Percentiles rank a stretch among this genome's conserved stretches.
Evolutionary conservation across 1,140 invertebrate genomes (phyloP).

Genomic region (Apis laboriosa): DNA sequence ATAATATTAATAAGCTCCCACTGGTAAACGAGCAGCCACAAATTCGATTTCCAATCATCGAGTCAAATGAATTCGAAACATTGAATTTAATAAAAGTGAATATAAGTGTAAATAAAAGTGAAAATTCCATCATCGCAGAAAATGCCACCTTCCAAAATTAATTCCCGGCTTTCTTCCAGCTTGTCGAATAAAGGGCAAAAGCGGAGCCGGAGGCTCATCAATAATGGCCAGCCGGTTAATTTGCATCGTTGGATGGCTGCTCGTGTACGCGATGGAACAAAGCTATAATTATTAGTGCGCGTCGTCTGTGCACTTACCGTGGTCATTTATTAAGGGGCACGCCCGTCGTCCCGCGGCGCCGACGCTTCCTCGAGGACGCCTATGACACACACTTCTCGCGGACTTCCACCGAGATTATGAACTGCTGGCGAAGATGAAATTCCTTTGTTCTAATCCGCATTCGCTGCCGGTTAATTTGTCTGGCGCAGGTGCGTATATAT

Average conservation of each 20-base stretch:
- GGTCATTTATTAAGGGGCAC: conserved; percentile 75
- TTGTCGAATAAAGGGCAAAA: conserved; percentile 27
- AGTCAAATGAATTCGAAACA: no score
- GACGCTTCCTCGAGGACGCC: conserved; percentile 37
- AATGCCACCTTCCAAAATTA: conserved; percentile 2
- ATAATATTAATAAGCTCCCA: no score
- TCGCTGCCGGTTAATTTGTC: conserved; percentile 74
- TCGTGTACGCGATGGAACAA: conserved; percentile 66
- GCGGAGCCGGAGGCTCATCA: conserved; percentile 16
- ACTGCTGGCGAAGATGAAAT: conserved; percentile 72
- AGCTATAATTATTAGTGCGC: conserved; percentile 80
- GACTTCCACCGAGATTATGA: conserved; percentile 66
- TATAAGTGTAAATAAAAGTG: not conserved
- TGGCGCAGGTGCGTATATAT: conserved; percentile 54
- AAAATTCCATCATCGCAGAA: not conserved
- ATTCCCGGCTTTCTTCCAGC: conserved; percentile 28
- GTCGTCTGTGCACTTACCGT: conserved; percentile 76
- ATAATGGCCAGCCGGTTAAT: conserved; percentile 66
- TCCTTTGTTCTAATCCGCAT: conserved; percentile 70
- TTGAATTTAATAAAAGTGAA: not conserved
- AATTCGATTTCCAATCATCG: no score
- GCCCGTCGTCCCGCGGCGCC: conserved; percentile 37
- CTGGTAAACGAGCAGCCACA: not conserved
- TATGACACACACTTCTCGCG: conserved; percentile 29
- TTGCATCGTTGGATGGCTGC: conserved; percentile 70